A percentile compares a stretch with the other conserved stretches of the same genome.
Conservation (phyloP, 1,140 invertebrate species). For the Cherax quadricarinatus region DNA sequence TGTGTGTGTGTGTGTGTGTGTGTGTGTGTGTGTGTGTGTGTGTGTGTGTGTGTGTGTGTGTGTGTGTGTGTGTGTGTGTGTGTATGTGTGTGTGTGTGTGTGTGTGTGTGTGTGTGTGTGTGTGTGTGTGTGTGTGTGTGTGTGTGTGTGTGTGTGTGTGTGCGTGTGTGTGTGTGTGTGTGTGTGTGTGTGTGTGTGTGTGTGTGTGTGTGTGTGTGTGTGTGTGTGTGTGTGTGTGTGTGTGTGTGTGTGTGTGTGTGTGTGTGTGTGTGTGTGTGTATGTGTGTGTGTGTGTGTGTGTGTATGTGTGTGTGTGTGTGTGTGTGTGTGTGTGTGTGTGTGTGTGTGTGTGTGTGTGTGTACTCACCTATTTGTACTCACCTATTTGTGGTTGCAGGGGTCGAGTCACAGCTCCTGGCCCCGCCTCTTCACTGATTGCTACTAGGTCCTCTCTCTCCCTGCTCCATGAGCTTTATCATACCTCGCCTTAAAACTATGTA, state of each 20-base stretch:
- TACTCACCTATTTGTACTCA: too few species aligned
- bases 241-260: conserved; percentile 1
- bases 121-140: conserved; percentile 24
- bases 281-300: conserved; percentile 1
- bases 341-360: conserved; percentile 4
- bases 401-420: too few species aligned
- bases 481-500: too few species aligned
- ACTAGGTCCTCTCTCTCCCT: too few species aligned
- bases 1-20: too few species aligned
- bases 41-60: too few species aligned
- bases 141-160: conserved; percentile 11
- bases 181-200: conserved; percentile 22
- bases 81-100: too few species aligned
- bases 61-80: too few species aligned
- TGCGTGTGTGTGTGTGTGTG: conserved; percentile 7
- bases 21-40: too few species aligned
- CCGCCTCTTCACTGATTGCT: too few species aligned
- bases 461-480: too few species aligned
- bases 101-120: not conserved
- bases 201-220: conserved; percentile 10
- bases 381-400: too few species aligned
- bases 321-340: conserved; percentile 4
- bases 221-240: conserved; percentile 6
- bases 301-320: conserved; percentile 9
- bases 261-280: not conserved